These are phyloP conservation scores for Drosophila leontia DNA, from an alignment of 1,140 invertebrate genomes.

Conservation along the genomic window DNA sequence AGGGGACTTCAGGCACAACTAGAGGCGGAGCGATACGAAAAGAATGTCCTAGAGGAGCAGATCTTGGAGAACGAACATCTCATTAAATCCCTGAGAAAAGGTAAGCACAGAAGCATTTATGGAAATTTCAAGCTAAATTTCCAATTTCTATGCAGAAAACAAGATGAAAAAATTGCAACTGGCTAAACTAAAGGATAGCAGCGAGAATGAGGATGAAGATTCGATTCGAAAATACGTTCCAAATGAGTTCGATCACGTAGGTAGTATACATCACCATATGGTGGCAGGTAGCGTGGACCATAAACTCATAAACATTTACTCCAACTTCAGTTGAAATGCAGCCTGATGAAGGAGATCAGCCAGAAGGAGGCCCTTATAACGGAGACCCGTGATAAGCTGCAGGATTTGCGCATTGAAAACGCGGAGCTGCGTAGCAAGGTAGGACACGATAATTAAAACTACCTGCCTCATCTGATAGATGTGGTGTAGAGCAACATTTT, in stretches of 20 bases:
- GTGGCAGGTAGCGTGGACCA: constrained; percentile 19
- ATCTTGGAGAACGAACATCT: constrained; percentile 59
- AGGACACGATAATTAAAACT: background rate
- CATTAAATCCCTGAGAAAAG: constrained; percentile 37
- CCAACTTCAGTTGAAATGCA: constrained; percentile 57
- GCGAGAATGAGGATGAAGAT: constrained; percentile 16
- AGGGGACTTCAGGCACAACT: constrained; percentile 58
- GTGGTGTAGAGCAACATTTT: background rate
- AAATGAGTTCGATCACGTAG: constrained; percentile 58
- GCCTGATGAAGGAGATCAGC: constrained; percentile 53
- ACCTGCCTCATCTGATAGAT: background rate
- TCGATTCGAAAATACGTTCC: constrained; percentile 6
- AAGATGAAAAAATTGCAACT: constrained; percentile 33
- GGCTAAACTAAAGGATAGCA: constrained; percentile 20
- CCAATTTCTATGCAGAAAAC: constrained; percentile 25
- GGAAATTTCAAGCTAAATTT: background rate
- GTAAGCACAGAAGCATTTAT: background rate
- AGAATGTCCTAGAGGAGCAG: constrained; percentile 68
- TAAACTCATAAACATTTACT: constrained; percentile 13
- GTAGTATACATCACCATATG: constrained; percentile 29
- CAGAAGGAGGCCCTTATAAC: constrained; percentile 43
- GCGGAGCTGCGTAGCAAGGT: constrained; percentile 33
- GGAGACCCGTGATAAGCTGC: constrained; percentile 46
- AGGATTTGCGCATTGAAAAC: constrained; percentile 34
- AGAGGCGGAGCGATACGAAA: constrained; percentile 75